A percentile compares a stretch with the other conserved stretches of the same genome.
These are phyloP conservation scores for Lycophotia porphyrea DNA, from an alignment of 2,888 invertebrate species.

Conservation along the genomic window DNA sequence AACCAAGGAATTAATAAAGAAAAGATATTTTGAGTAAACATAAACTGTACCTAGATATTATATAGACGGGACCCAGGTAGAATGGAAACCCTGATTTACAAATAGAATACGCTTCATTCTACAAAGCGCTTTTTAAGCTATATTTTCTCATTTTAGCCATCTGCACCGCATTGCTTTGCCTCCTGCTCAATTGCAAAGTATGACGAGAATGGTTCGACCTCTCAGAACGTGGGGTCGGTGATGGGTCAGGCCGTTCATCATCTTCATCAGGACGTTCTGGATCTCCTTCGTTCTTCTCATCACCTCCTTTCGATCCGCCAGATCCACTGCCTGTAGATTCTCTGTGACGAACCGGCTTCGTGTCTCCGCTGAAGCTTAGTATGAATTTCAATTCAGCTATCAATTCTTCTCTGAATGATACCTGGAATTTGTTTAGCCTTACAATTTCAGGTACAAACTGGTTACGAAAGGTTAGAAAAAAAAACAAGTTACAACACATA, in stretches of 20 bases:
- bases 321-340: conserved; percentile 81
- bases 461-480: background rate
- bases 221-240: conserved; percentile 81
- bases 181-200: conserved; percentile 79
- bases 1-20: background rate
- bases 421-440: conserved; percentile 79
- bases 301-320: conserved; percentile 75
- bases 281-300: conserved; percentile 73
- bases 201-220: conserved; percentile 83
- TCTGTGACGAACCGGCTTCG: conserved; percentile 91
- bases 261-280: conserved; percentile 73
- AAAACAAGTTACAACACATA: background rate
- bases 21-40: background rate
- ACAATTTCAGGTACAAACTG: background rate
- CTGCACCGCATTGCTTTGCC: conserved; percentile 85
- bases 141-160: conserved; percentile 84
- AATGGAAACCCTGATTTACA: background rate
- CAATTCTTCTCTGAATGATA: conserved; percentile 92
- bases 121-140: conserved; percentile 68
- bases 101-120: background rate
- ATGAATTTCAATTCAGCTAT: conserved; percentile 93
- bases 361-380: conserved; percentile 92
- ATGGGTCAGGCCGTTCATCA: conserved; percentile 71
- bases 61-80: background rate
- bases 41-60: background rate